phyloP scores from a whole-genome alignment of 2,797 vertebrate genomes.

The Synanceia verrucosa region DNA sequence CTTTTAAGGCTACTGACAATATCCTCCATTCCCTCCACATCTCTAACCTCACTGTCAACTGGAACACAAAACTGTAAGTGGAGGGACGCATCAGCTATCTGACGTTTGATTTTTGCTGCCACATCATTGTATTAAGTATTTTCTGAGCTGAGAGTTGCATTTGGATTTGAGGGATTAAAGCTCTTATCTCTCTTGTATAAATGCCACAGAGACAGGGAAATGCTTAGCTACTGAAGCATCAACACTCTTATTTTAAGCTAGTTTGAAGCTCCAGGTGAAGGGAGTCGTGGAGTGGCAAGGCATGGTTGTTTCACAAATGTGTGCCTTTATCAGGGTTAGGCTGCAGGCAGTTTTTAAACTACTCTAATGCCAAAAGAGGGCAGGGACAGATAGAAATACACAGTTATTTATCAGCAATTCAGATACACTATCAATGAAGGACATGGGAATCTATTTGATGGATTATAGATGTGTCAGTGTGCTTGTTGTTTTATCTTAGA shows the following conservation, averaged over 20 bases:
- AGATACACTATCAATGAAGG: conserved; percentile 57
- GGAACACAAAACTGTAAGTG: conserved; percentile 35
- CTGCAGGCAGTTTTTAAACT: conserved; percentile 65
- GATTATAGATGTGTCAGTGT: conserved; percentile 44
- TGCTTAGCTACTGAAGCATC: conserved; percentile 15
- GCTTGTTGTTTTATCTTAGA: conserved; percentile 42
- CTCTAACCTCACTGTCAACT: conserved; percentile 41
- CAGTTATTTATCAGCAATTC: conserved; percentile 64
- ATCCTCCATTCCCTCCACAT: conserved; percentile 31
- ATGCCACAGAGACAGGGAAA: not conserved
- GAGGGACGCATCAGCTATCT: conserved; percentile 6
- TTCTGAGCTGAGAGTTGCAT: conserved; percentile 20
- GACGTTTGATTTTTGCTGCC: conserved; percentile 18
- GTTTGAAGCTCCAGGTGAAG: conserved; percentile 34
- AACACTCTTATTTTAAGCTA: conserved; percentile 31
- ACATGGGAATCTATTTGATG: conserved; percentile 27
- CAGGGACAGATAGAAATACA: conserved; percentile 37
- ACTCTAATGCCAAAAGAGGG: conserved; percentile 33
- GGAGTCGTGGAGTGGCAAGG: conserved; percentile 33
- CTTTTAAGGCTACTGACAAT: conserved; percentile 27
- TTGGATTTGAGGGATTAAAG: conserved; percentile 27
- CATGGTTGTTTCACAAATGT: conserved; percentile 72
- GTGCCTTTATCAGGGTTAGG: conserved; percentile 79
- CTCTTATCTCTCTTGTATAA: conserved; percentile 15
- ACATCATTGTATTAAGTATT: conserved; percentile 12